These are phyloP conservation scores for Spheniscus mendiculus DNA, from an alignment of 2,113 vertebrate genomes.

Conservation along the genomic window DNA sequence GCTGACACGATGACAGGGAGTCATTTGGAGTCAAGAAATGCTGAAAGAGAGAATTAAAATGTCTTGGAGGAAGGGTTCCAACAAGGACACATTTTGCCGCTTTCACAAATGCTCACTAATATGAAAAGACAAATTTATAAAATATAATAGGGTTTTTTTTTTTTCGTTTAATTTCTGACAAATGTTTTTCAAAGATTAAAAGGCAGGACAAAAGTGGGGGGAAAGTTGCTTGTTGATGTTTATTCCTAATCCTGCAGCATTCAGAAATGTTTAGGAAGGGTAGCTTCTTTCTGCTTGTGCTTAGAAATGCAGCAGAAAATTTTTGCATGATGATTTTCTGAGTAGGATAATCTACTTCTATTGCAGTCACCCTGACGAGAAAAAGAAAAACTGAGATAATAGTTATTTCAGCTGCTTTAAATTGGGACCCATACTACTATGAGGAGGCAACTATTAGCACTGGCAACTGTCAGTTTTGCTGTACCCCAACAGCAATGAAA, in stretches of 20 bases:
- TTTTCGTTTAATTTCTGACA: constrained; percentile 37
- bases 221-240: constrained; percentile 1
- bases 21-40: constrained; percentile 82
- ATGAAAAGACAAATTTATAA: constrained; percentile 43
- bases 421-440: background rate
- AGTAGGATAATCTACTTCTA: constrained; percentile 27
- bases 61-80: constrained; percentile 70
- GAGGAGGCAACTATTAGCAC: background rate
- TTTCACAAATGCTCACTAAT: constrained; percentile 58
- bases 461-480: constrained; percentile 46
- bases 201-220: background rate
- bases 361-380: constrained; percentile 29
- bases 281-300: background rate
- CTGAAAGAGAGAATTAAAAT: constrained; percentile 83
- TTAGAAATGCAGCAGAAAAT: constrained; percentile 1
- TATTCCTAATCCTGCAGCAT: background rate
- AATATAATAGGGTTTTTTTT: background rate
- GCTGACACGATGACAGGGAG: constrained; percentile 82
- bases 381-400: constrained; percentile 25
- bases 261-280: background rate
- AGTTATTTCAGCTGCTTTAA: constrained; percentile 40
- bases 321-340: constrained; percentile 54
- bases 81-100: constrained; percentile 63
- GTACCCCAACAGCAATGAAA: constrained; percentile 43
- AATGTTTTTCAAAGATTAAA: constrained; percentile 5